phyloP scores from a whole-genome alignment of 2,888 invertebrate species.

The Cremastobaeus sp. region DNA sequence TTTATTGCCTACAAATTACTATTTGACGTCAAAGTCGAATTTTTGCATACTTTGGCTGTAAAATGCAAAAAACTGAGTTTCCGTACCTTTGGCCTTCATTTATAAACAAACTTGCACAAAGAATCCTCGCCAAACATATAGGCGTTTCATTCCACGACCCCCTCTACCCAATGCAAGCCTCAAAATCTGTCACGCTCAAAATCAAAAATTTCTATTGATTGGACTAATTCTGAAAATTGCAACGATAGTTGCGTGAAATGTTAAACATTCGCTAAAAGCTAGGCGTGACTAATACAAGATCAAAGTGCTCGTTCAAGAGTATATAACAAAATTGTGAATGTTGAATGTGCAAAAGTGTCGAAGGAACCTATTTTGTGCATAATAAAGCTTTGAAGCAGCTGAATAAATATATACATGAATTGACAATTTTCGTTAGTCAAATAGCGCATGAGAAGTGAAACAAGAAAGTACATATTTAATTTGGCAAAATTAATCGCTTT shows the following conservation, averaged over 20 bases:
- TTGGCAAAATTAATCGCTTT: not conserved
- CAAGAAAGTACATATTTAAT: not conserved
- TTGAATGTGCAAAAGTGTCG: slow-evolving; percentile 27
- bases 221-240: slow-evolving; percentile 27
- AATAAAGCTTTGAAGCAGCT: slow-evolving; percentile 25
- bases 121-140: too few species aligned
- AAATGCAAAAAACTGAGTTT: too few species aligned
- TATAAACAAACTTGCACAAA: too few species aligned
- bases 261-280: slow-evolving; percentile 40
- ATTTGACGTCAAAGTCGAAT: too few species aligned
- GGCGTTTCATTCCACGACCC: too few species aligned
- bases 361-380: slow-evolving; percentile 28
- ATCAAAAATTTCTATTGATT: too few species aligned
- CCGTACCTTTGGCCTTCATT: too few species aligned
- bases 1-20: too few species aligned
- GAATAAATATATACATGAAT: slow-evolving; percentile 15
- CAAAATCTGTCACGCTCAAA: too few species aligned
- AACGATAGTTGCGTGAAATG: slow-evolving; percentile 28
- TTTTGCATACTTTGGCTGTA: too few species aligned
- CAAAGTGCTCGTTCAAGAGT: slow-evolving; percentile 35
- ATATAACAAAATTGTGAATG: slow-evolving; percentile 27
- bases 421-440: not conserved
- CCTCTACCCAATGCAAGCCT: too few species aligned
- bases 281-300: slow-evolving; percentile 33
- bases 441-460: not conserved